Conservation (phyloP, 2,113 vertebrate species). For the Crotalus horridus region DNA sequence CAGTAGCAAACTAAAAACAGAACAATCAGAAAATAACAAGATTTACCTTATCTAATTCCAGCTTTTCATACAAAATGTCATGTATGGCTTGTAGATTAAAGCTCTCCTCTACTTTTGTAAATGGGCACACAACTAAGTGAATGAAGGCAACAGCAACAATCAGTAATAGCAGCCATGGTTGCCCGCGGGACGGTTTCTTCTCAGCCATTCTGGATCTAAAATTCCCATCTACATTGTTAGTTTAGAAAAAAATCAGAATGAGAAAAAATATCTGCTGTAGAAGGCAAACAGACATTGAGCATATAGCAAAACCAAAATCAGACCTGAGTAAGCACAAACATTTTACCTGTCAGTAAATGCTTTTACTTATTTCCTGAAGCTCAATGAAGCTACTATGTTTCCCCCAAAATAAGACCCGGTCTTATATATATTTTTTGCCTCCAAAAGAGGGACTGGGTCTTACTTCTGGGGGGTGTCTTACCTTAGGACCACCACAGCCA, state of each 20-base stretch:
- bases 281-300: background rate
- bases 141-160: slow-evolving; percentile 66
- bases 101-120: slow-evolving; percentile 96
- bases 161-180: slow-evolving; percentile 65
- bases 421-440: no score
- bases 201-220: slow-evolving; percentile 72
- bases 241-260: background rate
- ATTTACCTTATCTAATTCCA: slow-evolving; percentile 81
- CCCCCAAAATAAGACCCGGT: no score
- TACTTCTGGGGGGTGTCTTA: no score
- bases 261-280: background rate
- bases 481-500: no score
- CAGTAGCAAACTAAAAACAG: background rate
- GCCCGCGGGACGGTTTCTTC: slow-evolving; percentile 57
- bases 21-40: background rate
- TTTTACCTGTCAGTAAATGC: background rate
- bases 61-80: slow-evolving; percentile 86
- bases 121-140: slow-evolving; percentile 85
- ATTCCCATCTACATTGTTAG: slow-evolving; percentile 25
- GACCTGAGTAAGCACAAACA: background rate
- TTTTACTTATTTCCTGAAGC: background rate
- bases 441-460: no score
- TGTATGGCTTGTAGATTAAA: slow-evolving; percentile 92
- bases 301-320: background rate
- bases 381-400: background rate